A percentile compares a stretch with the other conserved stretches of the same genome.
Evolutionary conservation across 2,888 invertebrate genomes (phyloP).

Genomic region (Slavum lentiscoides): DNA sequence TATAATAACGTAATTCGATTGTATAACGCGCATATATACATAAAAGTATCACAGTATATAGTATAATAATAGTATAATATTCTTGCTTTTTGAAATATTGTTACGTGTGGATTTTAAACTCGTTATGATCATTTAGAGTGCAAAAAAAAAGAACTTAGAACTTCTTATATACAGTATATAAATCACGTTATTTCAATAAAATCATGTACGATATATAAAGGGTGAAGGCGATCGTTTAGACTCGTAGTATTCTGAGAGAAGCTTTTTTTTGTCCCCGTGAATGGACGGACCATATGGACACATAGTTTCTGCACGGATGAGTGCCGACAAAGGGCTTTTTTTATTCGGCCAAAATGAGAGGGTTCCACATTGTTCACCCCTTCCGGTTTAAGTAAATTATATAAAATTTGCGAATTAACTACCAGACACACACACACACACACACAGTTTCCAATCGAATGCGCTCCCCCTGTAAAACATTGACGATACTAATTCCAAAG

Average conservation of each 20-base stretch:
- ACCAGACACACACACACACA: conserved; percentile 30
- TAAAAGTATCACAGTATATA: too few relatives aligned
- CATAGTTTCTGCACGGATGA: conserved; percentile 50
- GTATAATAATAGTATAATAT: too few relatives aligned
- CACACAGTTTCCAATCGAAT: conserved; percentile 50
- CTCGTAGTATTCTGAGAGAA: conserved; percentile 31
- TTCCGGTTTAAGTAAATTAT: conserved; percentile 53
- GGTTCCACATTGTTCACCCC: conserved; percentile 52
- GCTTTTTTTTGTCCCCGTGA: conserved; percentile 7
- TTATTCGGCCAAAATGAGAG: conserved; percentile 52
- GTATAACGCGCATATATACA: not conserved
- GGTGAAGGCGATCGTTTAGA: conserved; percentile 42
- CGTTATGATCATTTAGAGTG: not conserved
- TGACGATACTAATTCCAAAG: conserved; percentile 49
- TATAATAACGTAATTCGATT: too few relatives aligned
- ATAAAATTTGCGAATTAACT: conserved; percentile 52
- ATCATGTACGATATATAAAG: conserved; percentile 12
- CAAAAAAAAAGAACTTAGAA: not conserved
- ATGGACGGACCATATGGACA: conserved; percentile 50
- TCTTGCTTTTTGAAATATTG: not conserved
- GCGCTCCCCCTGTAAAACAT: conserved; percentile 44
- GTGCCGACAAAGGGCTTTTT: conserved; percentile 43
- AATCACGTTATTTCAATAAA: conserved; percentile 39
- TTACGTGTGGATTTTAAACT: not conserved
- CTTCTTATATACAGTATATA: conserved; percentile 26